Evolutionary conservation across 2,797 vertebrate genomes (phyloP).

Genomic region (Alauda arvensis): DNA sequence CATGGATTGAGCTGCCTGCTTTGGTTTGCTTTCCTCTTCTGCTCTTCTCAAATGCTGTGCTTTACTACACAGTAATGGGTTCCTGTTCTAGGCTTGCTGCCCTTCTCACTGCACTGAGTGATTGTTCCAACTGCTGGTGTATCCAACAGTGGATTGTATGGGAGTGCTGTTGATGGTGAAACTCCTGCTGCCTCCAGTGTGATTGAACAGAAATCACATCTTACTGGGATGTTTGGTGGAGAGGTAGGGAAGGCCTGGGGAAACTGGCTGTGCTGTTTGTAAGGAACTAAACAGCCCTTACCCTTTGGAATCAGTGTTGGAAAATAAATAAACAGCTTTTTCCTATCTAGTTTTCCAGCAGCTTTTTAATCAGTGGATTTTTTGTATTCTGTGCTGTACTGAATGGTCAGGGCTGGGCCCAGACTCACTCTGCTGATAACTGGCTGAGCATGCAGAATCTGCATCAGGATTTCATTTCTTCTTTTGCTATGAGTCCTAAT

Average conservation of each 20-base stretch:
- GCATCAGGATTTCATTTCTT: conserved; percentile 9
- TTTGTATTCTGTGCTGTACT: not conserved
- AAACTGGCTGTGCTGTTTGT: not conserved
- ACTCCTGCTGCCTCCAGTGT: not conserved
- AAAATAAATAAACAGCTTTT: not conserved
- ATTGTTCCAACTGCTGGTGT: not conserved
- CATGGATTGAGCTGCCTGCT: not conserved
- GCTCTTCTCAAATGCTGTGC: not conserved
- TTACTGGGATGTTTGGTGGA: not conserved
- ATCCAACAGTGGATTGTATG: not conserved
- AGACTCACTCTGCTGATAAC: conserved; percentile 19
- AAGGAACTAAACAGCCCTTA: not conserved
- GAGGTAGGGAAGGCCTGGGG: not conserved
- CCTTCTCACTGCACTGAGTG: accelerated
- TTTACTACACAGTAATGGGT: not conserved
- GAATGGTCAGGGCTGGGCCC: conserved; percentile 54
- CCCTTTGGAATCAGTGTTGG: not conserved
- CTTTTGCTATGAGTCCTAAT: conserved; percentile 26
- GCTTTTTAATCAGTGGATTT: not conserved
- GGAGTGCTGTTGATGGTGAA: not conserved
- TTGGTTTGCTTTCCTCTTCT: conserved; percentile 5
- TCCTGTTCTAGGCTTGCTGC: not conserved
- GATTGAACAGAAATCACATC: not conserved
- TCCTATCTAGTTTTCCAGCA: not conserved
- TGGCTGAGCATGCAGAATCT: conserved; percentile 16